Evolutionary conservation across 2,113 vertebrate genomes (phyloP).

Genomic region (Aptenodytes forsteri): DNA sequence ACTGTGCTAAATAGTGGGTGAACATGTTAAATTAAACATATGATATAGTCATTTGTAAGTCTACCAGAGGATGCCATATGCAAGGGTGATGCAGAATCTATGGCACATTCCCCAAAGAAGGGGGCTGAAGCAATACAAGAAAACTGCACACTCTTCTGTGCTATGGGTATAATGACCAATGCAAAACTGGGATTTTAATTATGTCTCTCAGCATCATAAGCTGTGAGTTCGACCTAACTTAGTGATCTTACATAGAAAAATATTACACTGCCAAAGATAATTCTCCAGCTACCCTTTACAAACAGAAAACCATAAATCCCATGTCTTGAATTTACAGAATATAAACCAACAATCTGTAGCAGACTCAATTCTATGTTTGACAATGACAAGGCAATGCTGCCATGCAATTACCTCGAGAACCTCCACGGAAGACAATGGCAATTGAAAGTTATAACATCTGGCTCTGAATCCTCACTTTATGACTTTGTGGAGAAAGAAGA

Average conservation of each 20-base stretch:
- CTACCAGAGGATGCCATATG: not conserved
- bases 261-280: not conserved
- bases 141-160: not conserved
- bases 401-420: not conserved
- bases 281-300: not conserved
- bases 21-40: not conserved
- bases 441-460: not conserved
- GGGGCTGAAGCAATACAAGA: not conserved
- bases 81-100: not conserved
- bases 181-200: not conserved
- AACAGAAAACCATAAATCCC: not conserved
- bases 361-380: not conserved
- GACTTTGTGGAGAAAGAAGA: not conserved
- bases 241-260: not conserved
- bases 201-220: not conserved
- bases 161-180: not conserved
- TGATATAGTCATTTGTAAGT: not conserved
- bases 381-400: not conserved
- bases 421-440: not conserved
- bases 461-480: not conserved
- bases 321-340: not conserved
- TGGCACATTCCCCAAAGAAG: not conserved
- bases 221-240: not conserved
- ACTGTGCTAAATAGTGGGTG: not conserved
- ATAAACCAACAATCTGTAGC: not conserved